These are phyloP conservation scores for Malacoctenus gilli DNA, from an alignment of 2,797 vertebrate species.

Conservation along the genomic window DNA sequence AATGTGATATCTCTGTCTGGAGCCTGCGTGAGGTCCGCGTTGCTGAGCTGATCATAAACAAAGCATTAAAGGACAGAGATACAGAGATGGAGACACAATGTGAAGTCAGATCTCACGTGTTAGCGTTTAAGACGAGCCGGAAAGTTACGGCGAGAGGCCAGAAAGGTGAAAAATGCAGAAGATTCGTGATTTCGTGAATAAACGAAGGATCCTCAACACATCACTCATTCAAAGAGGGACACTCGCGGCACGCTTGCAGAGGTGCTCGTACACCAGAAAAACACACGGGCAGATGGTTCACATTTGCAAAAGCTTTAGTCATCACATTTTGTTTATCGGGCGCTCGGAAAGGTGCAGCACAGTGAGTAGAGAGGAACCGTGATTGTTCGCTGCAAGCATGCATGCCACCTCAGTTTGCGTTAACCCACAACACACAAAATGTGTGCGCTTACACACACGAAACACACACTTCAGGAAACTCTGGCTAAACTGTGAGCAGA, in stretches of 20 bases:
- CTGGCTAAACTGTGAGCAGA: slow-evolving; percentile 80
- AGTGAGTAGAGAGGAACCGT: slow-evolving; percentile 68
- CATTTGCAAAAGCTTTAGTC: slow-evolving; percentile 4
- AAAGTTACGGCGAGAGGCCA: slow-evolving; percentile 17
- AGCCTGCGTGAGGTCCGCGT: slow-evolving; percentile 62
- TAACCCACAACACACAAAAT: slow-evolving; percentile 66
- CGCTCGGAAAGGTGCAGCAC: slow-evolving; percentile 25
- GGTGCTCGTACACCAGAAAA: background rate
- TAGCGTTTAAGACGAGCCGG: slow-evolving; percentile 23
- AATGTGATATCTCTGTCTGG: slow-evolving; percentile 43
- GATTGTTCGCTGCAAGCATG: slow-evolving; percentile 73
- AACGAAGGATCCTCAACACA: slow-evolving; percentile 36
- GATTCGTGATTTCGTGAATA: slow-evolving; percentile 27
- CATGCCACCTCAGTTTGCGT: slow-evolving; percentile 57
- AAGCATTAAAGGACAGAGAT: slow-evolving; percentile 28
- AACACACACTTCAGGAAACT: slow-evolving; percentile 76
- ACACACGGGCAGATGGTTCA: background rate
- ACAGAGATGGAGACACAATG: slow-evolving; percentile 29
- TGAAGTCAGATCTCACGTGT: slow-evolving; percentile 19
- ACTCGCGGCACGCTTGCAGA: slow-evolving; percentile 7
- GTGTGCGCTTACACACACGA: slow-evolving; percentile 56
- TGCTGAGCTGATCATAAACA: slow-evolving; percentile 33
- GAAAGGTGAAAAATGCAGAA: slow-evolving; percentile 19
- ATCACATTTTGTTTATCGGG: no score
- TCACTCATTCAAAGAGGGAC: slow-evolving; percentile 8